These are phyloP conservation scores for Anastrepha ludens DNA, from an alignment of 1,140 invertebrate species.

Conservation along the genomic window DNA sequence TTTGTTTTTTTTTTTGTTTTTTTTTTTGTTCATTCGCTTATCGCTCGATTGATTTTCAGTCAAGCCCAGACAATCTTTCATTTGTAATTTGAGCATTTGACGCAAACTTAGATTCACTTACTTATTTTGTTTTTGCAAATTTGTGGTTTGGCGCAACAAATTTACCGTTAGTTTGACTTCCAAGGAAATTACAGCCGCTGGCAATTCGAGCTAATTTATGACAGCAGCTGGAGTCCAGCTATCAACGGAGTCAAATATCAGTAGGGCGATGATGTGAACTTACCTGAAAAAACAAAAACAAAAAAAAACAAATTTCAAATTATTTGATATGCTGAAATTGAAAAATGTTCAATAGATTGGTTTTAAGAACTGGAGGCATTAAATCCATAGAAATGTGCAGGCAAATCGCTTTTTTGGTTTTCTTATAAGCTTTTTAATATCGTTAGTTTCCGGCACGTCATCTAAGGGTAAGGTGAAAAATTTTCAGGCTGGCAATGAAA, in stretches of 20 bases:
- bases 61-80: not conserved
- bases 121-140: not conserved
- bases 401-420: no score
- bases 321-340: not conserved
- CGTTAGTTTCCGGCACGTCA: no score
- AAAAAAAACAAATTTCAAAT: not conserved
- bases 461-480: no score
- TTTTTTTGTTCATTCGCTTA: no score
- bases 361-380: no score
- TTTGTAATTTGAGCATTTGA: constrained; percentile 49
- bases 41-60: constrained; percentile 40
- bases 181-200: not conserved
- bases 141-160: not conserved
- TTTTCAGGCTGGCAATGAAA: no score
- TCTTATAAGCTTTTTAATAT: no score
- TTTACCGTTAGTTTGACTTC: constrained; percentile 45
- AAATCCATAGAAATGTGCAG: no score
- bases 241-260: constrained; percentile 13
- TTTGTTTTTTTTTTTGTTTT: not conserved
- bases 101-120: constrained; percentile 29
- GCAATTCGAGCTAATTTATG: not conserved
- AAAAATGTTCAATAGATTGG: not conserved
- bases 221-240: constrained; percentile 15
- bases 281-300: constrained; percentile 2
- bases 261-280: not conserved